phyloP scores from a whole-genome alignment of 2,888 invertebrate genomes.

The Yponomeuta evonymella region DNA sequence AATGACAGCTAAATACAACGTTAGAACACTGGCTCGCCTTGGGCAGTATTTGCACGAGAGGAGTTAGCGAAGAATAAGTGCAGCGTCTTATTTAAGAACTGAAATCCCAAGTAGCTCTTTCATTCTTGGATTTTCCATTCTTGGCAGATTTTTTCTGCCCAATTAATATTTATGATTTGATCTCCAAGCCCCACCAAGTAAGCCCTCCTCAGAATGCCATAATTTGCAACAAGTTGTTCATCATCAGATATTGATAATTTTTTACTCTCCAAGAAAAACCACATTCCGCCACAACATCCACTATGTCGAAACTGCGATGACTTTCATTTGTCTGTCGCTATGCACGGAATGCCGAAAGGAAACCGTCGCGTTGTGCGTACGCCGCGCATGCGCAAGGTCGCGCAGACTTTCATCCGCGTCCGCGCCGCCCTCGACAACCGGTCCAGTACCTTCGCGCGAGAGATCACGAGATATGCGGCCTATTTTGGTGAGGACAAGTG shows the following conservation, averaged over 20 bases:
- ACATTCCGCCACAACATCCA: neutral
- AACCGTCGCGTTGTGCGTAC: neutral
- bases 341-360: neutral
- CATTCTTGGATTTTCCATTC: no score
- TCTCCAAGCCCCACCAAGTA: no score
- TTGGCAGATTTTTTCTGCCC: no score
- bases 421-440: slow-evolving; percentile 8
- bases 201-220: neutral
- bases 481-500: neutral
- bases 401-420: slow-evolving; percentile 50
- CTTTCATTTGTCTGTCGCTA: neutral
- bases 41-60: neutral
- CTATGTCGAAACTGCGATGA: neutral
- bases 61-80: neutral
- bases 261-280: neutral
- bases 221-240: neutral
- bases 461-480: slow-evolving; percentile 2
- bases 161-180: no score
- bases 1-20: slow-evolving; percentile 10
- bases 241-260: neutral
- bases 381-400: slow-evolving; percentile 25
- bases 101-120: neutral
- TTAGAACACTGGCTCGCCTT: slow-evolving; percentile 2
- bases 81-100: neutral
- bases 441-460: slow-evolving; percentile 6